phyloP scores from a whole-genome alignment of 2,113 vertebrate species.

The Actinemys pallida region DNA sequence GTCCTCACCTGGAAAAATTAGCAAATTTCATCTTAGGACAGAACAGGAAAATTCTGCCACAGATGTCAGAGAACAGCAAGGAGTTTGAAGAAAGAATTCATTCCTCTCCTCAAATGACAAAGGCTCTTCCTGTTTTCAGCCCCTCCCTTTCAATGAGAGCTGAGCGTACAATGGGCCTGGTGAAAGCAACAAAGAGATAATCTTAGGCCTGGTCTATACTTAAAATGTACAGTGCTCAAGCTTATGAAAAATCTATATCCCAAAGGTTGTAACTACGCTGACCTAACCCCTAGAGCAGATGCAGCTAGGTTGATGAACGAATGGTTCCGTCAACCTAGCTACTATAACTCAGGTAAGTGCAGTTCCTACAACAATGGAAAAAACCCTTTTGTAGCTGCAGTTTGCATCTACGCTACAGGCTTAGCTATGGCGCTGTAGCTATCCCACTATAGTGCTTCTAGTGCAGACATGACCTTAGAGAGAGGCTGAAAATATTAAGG shows the following conservation, averaged over 20 bases:
- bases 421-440: background rate
- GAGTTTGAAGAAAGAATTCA: too few relatives aligned
- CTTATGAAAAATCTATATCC: background rate
- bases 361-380: background rate
- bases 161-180: background rate
- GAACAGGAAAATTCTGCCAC: background rate
- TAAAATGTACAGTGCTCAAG: background rate
- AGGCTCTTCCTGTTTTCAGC: background rate
- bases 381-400: background rate
- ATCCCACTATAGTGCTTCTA: background rate
- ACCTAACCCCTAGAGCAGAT: background rate
- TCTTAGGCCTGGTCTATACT: background rate
- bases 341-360: background rate
- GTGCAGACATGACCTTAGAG: background rate
- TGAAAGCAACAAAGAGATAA: background rate
- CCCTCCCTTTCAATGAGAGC: background rate
- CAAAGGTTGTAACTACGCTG: background rate
- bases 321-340: background rate
- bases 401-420: background rate
- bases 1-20: background rate
- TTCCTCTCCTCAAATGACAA: background rate
- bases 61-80: too few relatives aligned
- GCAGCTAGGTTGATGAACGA: background rate
- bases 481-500: background rate
- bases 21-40: background rate